phyloP scores from a whole-genome alignment of 2,113 vertebrate genomes.

The Saimiri boliviensis region DNA sequence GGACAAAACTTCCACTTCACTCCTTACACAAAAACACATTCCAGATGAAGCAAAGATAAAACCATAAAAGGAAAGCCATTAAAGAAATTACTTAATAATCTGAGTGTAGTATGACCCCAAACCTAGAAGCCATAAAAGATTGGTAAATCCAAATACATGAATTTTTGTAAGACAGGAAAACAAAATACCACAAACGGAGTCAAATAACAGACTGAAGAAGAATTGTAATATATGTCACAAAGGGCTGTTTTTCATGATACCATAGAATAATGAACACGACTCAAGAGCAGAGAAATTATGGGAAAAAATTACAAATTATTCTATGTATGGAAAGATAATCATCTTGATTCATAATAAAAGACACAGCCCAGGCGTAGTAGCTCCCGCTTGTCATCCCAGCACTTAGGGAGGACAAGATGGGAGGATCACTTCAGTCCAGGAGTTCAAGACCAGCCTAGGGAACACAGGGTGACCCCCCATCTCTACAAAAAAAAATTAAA shows the following conservation, averaged over 20 bases:
- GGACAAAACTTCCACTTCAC: background rate
- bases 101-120: background rate
- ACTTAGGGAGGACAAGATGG: too few species aligned
- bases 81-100: background rate
- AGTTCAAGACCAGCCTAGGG: too few species aligned
- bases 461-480: too few species aligned
- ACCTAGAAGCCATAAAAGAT: background rate
- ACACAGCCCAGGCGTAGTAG: too few species aligned
- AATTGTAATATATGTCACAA: background rate
- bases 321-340: background rate
- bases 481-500: too few species aligned
- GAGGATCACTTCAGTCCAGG: too few species aligned
- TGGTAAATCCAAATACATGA: background rate
- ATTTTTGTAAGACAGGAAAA: constrained; percentile 3
- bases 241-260: background rate
- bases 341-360: background rate
- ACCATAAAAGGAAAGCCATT: background rate
- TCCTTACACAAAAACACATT: background rate
- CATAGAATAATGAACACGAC: background rate
- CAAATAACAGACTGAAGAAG: background rate
- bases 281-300: background rate
- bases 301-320: background rate
- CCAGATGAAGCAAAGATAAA: background rate
- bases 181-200: background rate
- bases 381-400: too few species aligned